phyloP scores from a whole-genome alignment of 2,888 invertebrate genomes.

The Isotomurus palustris region DNA sequence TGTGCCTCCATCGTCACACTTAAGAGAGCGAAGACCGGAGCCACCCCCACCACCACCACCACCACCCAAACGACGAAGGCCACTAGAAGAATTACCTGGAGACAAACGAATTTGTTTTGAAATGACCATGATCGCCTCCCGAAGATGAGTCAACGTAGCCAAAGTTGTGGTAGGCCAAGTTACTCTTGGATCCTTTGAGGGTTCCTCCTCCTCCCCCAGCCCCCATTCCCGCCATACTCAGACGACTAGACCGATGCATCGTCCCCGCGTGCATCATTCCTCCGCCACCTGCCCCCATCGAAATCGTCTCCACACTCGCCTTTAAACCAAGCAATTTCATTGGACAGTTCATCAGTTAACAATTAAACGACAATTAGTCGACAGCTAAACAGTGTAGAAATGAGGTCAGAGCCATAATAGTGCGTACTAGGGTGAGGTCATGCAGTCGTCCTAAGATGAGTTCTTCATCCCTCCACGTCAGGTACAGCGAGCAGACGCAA shows the following conservation, averaged over 20 bases:
- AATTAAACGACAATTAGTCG: not conserved
- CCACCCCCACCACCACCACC: not conserved
- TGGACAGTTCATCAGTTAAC: not conserved
- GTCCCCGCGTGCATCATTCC: constrained; percentile 22
- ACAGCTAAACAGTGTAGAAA: not conserved
- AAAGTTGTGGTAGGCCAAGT: constrained; percentile 42
- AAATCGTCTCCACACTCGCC: constrained; percentile 41
- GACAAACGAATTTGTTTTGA: constrained; percentile 32
- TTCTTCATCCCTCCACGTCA: constrained; percentile 57
- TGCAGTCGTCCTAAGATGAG: constrained; percentile 53
- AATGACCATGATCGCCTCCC: constrained; percentile 31
- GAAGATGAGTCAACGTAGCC: constrained; percentile 42
- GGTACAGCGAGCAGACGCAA: constrained; percentile 55
- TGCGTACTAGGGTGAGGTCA: constrained; percentile 52
- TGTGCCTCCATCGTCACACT: not conserved
- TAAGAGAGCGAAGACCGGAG: not conserved
- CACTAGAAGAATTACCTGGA: constrained; percentile 10
- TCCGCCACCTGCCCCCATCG: constrained; percentile 3
- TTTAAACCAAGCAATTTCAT: constrained; percentile 8
- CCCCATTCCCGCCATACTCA: not conserved
- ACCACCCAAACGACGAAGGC: not conserved
- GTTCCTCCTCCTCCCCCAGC: constrained; percentile 20
- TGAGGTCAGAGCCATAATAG: not conserved
- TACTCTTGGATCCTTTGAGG: constrained; percentile 29
- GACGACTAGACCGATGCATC: not conserved